phyloP scores from a whole-genome alignment of 2,113 vertebrate genomes.

The Azemiops feae region DNA sequence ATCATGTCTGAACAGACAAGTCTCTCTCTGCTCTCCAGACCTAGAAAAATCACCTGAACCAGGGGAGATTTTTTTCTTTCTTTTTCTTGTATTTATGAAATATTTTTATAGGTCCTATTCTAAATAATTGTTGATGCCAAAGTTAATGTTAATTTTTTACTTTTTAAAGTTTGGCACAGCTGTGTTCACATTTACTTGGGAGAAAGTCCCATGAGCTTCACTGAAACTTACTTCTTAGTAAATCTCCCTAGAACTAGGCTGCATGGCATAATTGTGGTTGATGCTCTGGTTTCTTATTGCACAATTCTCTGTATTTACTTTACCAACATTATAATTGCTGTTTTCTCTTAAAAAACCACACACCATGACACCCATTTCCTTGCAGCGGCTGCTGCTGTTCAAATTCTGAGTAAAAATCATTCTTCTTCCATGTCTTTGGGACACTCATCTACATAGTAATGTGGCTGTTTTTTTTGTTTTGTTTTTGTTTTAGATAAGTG shows the following conservation, averaged over 20 bases:
- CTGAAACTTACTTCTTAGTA: neutral
- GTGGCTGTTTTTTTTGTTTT: neutral
- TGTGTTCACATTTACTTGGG: neutral
- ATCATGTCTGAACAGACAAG: neutral
- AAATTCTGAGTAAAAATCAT: neutral
- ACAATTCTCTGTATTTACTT: neutral
- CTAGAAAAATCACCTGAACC: neutral
- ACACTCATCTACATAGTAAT: neutral
- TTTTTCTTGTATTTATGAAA: neutral
- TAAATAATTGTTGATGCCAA: neutral
- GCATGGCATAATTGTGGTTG: neutral
- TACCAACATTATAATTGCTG: neutral
- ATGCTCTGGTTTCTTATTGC: neutral
- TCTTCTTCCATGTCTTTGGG: neutral
- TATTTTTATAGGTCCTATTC: neutral
- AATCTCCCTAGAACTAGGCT: neutral
- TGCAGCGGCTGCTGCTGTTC: rapidly evolving
- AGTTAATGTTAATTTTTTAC: neutral
- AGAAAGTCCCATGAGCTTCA: neutral
- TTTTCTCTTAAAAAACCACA: slow-evolving; percentile 1
- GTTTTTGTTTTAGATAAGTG: neutral
- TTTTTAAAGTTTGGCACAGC: neutral
- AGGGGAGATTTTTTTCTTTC: neutral
- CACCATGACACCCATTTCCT: slow-evolving; percentile 4
- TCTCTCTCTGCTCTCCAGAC: neutral